A percentile compares a stretch with the other conserved stretches of the same genome.
phyloP scores from a whole-genome alignment of 1,140 invertebrate species.

The Sipha flava region DNA sequence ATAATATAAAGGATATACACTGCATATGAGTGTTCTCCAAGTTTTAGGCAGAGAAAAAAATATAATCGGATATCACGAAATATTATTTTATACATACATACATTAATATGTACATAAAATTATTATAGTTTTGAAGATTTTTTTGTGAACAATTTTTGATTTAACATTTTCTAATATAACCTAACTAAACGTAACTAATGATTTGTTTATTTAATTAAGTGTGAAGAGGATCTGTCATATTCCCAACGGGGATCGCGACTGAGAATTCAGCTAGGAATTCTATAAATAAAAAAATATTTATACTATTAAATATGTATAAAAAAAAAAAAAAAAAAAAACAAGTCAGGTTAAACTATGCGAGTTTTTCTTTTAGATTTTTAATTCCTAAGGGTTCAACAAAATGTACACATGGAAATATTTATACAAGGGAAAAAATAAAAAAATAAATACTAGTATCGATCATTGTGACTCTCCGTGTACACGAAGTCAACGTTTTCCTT shows the following conservation, averaged over 20 bases:
- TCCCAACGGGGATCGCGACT: not conserved
- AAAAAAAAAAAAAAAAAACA: not conserved
- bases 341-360: not conserved
- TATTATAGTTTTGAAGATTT: too few species aligned
- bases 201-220: too few species aligned
- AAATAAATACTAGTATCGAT: slow-evolving; percentile 18
- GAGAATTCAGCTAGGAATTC: not conserved
- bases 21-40: not conserved
- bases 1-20: too few species aligned
- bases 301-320: not conserved
- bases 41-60: not conserved
- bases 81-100: too few species aligned
- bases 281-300: not conserved
- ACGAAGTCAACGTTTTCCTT: not conserved
- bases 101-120: too few species aligned
- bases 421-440: not conserved
- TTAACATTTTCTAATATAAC: too few species aligned
- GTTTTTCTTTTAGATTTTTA: not conserved
- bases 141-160: too few species aligned
- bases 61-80: too few species aligned
- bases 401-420: not conserved
- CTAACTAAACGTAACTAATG: too few species aligned
- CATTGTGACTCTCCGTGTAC: not conserved
- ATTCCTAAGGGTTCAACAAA: not conserved
- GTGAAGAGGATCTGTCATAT: too few species aligned